A percentile compares a stretch with the other conserved stretches of the same genome.
Evolutionary conservation across 2,113 vertebrate species (phyloP).

Genomic region (Sturnira hondurensis): DNA sequence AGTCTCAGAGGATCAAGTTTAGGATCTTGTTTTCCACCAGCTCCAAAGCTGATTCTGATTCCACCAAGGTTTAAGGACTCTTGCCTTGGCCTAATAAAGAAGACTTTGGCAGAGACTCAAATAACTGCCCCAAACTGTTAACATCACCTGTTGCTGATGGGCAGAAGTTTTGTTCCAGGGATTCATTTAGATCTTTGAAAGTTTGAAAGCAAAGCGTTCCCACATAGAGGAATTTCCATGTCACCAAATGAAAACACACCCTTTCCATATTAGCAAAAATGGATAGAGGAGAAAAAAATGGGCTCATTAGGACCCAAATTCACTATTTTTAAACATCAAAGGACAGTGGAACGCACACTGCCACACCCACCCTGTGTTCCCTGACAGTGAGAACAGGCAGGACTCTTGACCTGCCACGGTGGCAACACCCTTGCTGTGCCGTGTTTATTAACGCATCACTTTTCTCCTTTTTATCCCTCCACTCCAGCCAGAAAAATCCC

Average conservation of each 20-base stretch:
- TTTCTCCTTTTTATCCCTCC: conserved; percentile 35
- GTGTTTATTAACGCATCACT: background rate
- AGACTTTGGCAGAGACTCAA: background rate
- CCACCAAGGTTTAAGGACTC: background rate
- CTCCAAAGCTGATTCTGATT: background rate
- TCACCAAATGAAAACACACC: background rate
- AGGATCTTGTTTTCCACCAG: background rate
- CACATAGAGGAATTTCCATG: background rate
- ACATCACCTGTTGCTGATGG: background rate
- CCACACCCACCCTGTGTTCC: background rate
- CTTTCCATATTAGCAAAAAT: background rate
- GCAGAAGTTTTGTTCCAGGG: background rate
- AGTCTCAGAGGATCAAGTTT: background rate
- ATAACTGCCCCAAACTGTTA: background rate
- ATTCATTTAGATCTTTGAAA: conserved; percentile 9
- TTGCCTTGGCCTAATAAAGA: background rate
- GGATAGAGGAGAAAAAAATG: background rate
- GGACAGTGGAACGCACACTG: background rate
- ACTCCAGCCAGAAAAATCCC: conserved; percentile 74
- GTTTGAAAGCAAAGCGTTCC: background rate
- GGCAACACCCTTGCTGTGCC: background rate
- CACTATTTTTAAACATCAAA: background rate
- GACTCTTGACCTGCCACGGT: background rate
- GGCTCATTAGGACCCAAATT: background rate
- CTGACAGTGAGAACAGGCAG: background rate